Evolutionary conservation across 1,140 invertebrate genomes (phyloP).

Genomic region (Trichomalopsis sarcophagae): DNA sequence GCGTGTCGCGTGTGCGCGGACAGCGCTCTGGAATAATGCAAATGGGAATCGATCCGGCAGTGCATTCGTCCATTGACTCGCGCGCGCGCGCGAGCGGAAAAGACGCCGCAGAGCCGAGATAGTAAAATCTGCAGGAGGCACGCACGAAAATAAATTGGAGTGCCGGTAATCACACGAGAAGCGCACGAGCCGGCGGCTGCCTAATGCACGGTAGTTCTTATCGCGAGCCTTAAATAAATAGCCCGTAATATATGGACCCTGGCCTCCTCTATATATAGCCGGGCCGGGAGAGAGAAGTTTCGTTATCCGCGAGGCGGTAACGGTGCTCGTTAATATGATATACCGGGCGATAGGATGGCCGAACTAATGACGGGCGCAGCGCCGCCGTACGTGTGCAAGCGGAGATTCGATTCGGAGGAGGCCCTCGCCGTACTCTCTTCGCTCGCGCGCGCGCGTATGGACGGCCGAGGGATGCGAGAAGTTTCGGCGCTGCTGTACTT

Average conservation of each 20-base stretch:
- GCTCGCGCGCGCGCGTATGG: not conserved
- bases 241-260: constrained; percentile 38
- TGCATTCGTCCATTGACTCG: too few relatives aligned
- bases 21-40: not conserved
- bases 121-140: constrained; percentile 19
- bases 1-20: not conserved
- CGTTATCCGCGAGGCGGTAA: constrained; percentile 50
- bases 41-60: not conserved
- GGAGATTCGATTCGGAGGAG: constrained; percentile 20
- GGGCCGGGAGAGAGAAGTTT: constrained; percentile 16
- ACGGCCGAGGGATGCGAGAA: not conserved
- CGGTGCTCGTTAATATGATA: constrained; percentile 53
- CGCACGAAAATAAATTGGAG: constrained; percentile 51
- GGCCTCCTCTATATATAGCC: not conserved
- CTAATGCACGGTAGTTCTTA: constrained; percentile 48
- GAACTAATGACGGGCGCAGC: constrained; percentile 39
- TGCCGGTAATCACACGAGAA: constrained; percentile 47
- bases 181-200: not conserved
- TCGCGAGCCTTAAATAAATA: constrained; percentile 53
- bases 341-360: constrained; percentile 46
- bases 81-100: not conserved
- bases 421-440: not conserved
- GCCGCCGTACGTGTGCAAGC: not conserved
- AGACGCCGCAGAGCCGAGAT: not conserved
- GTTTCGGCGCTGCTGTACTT: not conserved